Evolutionary conservation across 2,113 vertebrate species (phyloP).

Genomic region (Erythrocercus mccallii): DNA sequence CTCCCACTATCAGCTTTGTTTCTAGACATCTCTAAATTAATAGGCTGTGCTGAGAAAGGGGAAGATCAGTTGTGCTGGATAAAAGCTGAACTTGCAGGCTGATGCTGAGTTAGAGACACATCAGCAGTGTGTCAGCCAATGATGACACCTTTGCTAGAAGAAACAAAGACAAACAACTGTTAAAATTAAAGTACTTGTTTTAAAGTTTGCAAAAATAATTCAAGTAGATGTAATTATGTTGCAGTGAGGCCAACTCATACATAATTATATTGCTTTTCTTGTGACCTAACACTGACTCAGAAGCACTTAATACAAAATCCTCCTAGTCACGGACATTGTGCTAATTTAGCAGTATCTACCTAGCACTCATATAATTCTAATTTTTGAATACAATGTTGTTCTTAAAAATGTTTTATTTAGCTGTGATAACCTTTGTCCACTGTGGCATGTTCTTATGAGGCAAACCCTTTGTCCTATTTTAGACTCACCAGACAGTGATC

Average conservation of each 20-base stretch:
- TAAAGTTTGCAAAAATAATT: background rate
- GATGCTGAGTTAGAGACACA: background rate
- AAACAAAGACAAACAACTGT: background rate
- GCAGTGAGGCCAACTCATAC: too few species aligned
- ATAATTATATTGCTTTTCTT: background rate
- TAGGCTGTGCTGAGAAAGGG: background rate
- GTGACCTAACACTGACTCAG: background rate
- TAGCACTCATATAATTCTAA: background rate
- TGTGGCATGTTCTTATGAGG: background rate
- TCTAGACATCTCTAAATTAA: background rate
- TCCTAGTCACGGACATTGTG: rapidly evolving
- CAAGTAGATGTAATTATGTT: background rate
- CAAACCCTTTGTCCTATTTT: background rate
- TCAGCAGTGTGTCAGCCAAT: background rate
- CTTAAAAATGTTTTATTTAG: background rate
- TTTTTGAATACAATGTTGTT: background rate
- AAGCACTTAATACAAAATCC: background rate
- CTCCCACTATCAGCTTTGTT: background rate
- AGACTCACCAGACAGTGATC: background rate
- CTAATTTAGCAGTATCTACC: background rate
- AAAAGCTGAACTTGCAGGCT: background rate
- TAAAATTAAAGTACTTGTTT: background rate
- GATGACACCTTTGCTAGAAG: background rate
- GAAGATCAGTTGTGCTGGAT: background rate
- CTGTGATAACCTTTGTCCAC: background rate